Conservation (phyloP, 2,888 invertebrate species). For the Neoaliturus tenellus region DNA sequence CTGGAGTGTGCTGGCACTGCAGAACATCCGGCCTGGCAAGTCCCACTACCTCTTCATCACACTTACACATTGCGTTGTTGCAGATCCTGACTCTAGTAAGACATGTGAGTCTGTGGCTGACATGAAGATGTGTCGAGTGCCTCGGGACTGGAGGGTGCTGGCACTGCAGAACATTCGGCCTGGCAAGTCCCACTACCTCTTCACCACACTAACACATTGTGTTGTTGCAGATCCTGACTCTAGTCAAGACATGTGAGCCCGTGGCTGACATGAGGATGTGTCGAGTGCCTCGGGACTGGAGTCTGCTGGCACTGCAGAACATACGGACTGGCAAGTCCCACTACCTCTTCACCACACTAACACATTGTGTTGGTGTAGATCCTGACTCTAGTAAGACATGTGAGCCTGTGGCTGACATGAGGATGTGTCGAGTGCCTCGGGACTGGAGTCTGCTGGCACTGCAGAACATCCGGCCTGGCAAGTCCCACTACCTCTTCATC, state of each 20-base stretch:
- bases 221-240: conserved; percentile 83
- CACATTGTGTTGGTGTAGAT: conserved; percentile 76
- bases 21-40: conserved; percentile 79
- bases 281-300: conserved; percentile 93
- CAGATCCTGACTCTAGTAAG: conserved; percentile 92
- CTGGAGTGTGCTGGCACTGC: conserved; percentile 93
- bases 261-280: conserved; percentile 96
- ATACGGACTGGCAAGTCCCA: conserved; percentile 71
- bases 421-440: conserved; percentile 90
- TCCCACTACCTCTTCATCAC: conserved; percentile 79
- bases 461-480: conserved; percentile 85
- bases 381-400: conserved; percentile 95
- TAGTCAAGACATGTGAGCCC: conserved; percentile 95
- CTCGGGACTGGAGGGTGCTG: conserved; percentile 93
- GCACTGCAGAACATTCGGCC: conserved; percentile 88
- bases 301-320: conserved; percentile 92
- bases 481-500: too few relatives aligned
- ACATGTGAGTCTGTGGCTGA: conserved; percentile 95
- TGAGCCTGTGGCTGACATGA: conserved; percentile 94
- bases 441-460: conserved; percentile 95
- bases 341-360: conserved; percentile 66
- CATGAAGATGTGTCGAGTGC: conserved; percentile 90
- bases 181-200: background rate
- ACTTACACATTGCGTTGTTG: conserved; percentile 69
- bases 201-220: background rate